These are phyloP conservation scores for Lethrus apterus DNA, from an alignment of 1,140 invertebrate genomes.

Conservation along the genomic window DNA sequence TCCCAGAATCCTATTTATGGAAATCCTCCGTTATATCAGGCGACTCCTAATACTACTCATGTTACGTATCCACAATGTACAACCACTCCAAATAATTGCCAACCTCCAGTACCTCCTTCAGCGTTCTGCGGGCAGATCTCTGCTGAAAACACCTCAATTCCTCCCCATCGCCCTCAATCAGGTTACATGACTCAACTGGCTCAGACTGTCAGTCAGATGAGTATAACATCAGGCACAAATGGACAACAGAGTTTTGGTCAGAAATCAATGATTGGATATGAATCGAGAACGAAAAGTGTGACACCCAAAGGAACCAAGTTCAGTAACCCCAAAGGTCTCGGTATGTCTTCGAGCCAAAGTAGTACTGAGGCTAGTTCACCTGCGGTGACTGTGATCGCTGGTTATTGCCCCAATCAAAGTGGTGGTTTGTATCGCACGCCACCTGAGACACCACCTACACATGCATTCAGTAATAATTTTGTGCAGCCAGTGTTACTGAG, in stretches of 20 bases:
- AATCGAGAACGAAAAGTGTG: conserved; percentile 13
- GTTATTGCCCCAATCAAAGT: conserved; percentile 26
- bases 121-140: conserved; percentile 3
- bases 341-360: conserved; percentile 33
- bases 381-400: conserved; percentile 32
- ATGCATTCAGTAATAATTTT: conserved; percentile 20
- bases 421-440: conserved; percentile 27
- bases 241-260: background rate
- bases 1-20: conserved; percentile 24
- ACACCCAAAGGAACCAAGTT: conserved; percentile 23
- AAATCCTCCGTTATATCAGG: conserved; percentile 12
- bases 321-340: conserved; percentile 19
- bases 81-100: conserved; percentile 29
- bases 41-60: conserved; percentile 18
- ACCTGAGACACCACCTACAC: conserved; percentile 34
- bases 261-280: conserved; percentile 17
- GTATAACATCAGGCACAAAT: background rate
- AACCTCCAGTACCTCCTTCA: conserved; percentile 10
- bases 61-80: conserved; percentile 27
- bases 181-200: conserved; percentile 26
- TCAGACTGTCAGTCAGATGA: conserved; percentile 20
- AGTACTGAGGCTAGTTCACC: conserved; percentile 38
- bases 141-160: conserved; percentile 4
- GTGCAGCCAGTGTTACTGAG: conserved; percentile 30
- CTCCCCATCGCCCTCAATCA: no score